Base-by-base conservation (phyloP, 2,797 vertebrate species). In the Carcharodon carcharias region DNA sequence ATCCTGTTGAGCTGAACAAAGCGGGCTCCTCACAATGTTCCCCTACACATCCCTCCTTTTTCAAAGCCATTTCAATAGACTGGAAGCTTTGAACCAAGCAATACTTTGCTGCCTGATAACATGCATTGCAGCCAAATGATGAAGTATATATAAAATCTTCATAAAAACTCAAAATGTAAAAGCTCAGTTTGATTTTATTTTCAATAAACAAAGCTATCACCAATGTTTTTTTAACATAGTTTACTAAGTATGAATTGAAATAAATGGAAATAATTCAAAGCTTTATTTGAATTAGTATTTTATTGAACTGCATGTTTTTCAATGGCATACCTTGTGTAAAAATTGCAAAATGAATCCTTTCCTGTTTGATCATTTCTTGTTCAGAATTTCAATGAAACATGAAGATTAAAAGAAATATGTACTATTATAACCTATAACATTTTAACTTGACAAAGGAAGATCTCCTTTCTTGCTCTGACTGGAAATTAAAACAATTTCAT, bases 181-280 rank as follows among this genome's bases (percentile, higher is more conserved):
- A 89, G 54, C 56, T 61, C 58, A 92, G 56, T n/a, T 61, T 92
- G 56, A 85, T 92, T 92, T 92, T 61, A 35, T 63, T 92, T 63
- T 61, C 56, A 14, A 35, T 91, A 91, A 91, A 35, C 1, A 35
- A 11, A 28, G 54, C 11, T 14, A 89, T 31, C 54, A 4, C 56
- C 9, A 12, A 11, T 0, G 12, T n/a, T 31, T 12, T 88, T 89
- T 35, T 54, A 11, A 56, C 5, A 9, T 31, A 28, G 9, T 92
- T 63, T 26, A 93, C 61, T 3, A 18, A 93, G 61, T 65, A 67
- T 2, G 4, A 93, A 65, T 67, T 93, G n/a, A 67, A 23, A 50
- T 50, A 50, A 65, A 23, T 93, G 18, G 21, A 65, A 67, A 77
- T 77, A 8, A 65, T 93, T 93, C 40, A 23, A 65, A 67, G 16